Conservation (phyloP, 2,888 invertebrate species). For the Tetramorium bicarinatum region DNA sequence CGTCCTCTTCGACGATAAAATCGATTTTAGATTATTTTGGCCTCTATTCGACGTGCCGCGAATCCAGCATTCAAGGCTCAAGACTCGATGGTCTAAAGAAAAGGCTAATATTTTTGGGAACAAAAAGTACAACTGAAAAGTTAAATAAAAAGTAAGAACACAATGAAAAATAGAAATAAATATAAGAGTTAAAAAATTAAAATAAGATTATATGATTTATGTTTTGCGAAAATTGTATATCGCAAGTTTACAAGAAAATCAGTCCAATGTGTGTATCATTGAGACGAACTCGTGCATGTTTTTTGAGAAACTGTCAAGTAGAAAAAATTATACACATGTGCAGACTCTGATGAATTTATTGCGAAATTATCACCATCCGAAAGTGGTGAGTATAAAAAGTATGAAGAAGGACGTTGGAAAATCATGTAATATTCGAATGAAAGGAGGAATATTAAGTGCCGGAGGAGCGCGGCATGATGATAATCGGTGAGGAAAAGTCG, state of each 20-base stretch:
- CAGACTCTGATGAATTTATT: constrained; percentile 21
- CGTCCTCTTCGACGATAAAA: constrained; percentile 7
- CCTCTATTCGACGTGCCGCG: neutral
- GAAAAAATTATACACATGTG: neutral
- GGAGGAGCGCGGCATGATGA: constrained; percentile 13
- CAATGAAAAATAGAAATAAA: constrained; percentile 51
- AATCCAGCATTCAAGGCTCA: neutral
- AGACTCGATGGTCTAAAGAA: neutral
- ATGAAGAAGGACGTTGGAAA: neutral
- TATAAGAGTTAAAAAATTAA: constrained; percentile 13
- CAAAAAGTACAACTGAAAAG: neutral
- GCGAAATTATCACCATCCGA: neutral
- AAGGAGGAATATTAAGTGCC: constrained; percentile 29
- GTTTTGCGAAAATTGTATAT: neutral
- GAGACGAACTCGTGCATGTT: neutral
- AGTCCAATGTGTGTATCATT: neutral
- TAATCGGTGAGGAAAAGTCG: constrained; percentile 45
- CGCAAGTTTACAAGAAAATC: neutral
- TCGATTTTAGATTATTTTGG: constrained; percentile 8
- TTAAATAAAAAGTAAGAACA: neutral
- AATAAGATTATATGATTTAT: neutral
- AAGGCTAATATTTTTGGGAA: neutral
- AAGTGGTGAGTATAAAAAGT: neutral
- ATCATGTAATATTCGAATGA: neutral
- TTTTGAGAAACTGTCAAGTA: constrained; percentile 25